phyloP scores from a whole-genome alignment of 2,113 vertebrate genomes.

The Chionodraco myersi region DNA sequence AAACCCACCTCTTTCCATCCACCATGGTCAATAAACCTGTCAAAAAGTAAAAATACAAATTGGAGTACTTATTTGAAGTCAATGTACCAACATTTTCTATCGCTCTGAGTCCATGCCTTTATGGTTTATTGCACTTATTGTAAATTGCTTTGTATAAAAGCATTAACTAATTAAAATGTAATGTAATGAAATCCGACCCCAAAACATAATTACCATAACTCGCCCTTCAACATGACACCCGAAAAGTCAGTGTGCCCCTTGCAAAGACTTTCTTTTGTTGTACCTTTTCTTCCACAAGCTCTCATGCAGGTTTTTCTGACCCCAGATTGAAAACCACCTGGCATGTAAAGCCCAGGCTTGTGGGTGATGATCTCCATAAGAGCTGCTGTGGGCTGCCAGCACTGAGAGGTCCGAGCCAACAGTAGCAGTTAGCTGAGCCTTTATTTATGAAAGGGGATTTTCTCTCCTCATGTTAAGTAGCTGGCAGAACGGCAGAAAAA shows the following conservation, averaged over 20 bases:
- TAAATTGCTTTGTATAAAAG: too few species aligned
- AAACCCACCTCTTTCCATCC: too few species aligned
- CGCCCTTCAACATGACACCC: too few species aligned
- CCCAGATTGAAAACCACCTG: constrained; percentile 39
- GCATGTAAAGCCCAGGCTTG: constrained; percentile 45
- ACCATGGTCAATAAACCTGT: too few species aligned
- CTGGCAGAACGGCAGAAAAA: constrained; percentile 57
- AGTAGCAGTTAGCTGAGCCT: constrained; percentile 72
- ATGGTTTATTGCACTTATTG: too few species aligned
- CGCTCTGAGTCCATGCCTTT: too few species aligned
- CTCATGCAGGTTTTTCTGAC: constrained; percentile 33
- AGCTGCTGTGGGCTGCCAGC: constrained; percentile 52
- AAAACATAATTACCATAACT: too few species aligned
- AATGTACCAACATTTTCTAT: too few species aligned
- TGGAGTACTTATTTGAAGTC: too few species aligned
- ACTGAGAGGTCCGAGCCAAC: constrained; percentile 56
- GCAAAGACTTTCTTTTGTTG: neutral
- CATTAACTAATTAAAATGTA: too few species aligned
- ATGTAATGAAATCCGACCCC: too few species aligned
- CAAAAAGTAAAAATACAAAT: too few species aligned
- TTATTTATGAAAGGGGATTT: constrained; percentile 71
- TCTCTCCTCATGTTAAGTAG: constrained; percentile 67
- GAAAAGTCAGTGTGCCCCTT: neutral
- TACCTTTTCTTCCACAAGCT: neutral
- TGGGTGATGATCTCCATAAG: constrained; percentile 58